Percentiles rank a stretch among this genome's conserved stretches.
Evolutionary conservation across 2,888 invertebrate species (phyloP).

Genomic region (Nebria brevicollis): DNA sequence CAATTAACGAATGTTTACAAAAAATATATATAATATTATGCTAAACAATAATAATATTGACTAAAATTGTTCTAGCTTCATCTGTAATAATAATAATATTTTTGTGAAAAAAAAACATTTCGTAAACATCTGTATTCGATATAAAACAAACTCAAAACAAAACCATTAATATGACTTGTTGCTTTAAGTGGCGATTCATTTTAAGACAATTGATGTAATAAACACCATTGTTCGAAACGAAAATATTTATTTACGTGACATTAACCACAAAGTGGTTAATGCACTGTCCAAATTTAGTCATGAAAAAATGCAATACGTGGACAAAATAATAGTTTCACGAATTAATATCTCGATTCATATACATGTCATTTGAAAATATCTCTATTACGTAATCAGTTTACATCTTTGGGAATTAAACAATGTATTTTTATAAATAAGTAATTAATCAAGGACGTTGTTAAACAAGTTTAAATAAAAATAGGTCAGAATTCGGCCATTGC

Average conservation of each 20-base stretch:
- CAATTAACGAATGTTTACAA: too few relatives aligned
- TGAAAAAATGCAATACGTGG: conserved; percentile 53
- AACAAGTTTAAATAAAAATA: conserved; percentile 59
- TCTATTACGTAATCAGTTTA: neutral
- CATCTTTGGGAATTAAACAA: conserved; percentile 2
- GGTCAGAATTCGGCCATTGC: conserved; percentile 66
- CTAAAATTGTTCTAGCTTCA: too few relatives aligned
- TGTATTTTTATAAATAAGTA: conserved; percentile 9
- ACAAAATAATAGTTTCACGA: conserved; percentile 47
- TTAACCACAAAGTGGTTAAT: conserved; percentile 32
- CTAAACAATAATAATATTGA: too few relatives aligned
- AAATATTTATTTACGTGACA: conserved; percentile 12
- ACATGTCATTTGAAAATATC: neutral
- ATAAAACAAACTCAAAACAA: conserved; percentile 24
- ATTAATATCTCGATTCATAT: conserved; percentile 13
- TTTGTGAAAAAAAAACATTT: too few relatives aligned
- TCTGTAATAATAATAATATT: too few relatives aligned
- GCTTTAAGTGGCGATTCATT: conserved; percentile 39
- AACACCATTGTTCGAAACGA: neutral
- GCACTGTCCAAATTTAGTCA: conserved; percentile 51
- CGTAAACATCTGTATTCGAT: neutral
- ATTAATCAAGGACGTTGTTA: conserved; percentile 42
- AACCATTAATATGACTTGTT: conserved; percentile 33
- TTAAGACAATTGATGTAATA: conserved; percentile 27
- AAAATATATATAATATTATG: too few relatives aligned